These are phyloP conservation scores for Parauchenoglanis ngamensis DNA, from an alignment of 2,797 vertebrate species.

Conservation along the genomic window DNA sequence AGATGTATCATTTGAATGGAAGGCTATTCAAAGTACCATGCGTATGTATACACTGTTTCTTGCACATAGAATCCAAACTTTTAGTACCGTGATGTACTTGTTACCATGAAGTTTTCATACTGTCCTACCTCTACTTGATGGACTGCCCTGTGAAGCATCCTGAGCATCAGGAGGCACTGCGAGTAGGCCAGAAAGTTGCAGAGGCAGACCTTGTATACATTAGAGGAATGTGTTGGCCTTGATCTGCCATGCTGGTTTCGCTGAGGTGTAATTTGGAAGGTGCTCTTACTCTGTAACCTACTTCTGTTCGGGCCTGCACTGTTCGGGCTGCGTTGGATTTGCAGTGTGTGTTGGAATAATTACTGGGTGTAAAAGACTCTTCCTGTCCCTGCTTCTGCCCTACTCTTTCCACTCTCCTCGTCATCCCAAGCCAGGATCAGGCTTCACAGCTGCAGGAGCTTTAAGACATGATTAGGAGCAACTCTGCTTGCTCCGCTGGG, in stretches of 20 bases:
- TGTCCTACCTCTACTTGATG: neutral
- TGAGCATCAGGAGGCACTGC: neutral
- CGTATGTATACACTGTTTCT: neutral
- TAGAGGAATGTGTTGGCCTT: neutral
- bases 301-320: neutral
- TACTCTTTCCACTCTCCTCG: neutral
- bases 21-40: neutral
- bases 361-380: neutral
- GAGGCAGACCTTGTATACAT: neutral
- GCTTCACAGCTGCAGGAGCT: constrained; percentile 8
- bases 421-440: constrained; percentile 10
- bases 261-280: too few relatives aligned
- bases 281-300: neutral
- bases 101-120: neutral
- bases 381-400: neutral
- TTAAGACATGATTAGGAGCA: constrained; percentile 45
- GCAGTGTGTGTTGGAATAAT: neutral
- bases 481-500: constrained; percentile 12
- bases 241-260: neutral
- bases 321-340: neutral
- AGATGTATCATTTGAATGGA: neutral
- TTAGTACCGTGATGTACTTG: neutral
- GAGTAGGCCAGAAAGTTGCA: neutral
- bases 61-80: neutral
- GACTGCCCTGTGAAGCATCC: neutral